Base-by-base conservation (phyloP, 2,113 vertebrate genomes). In the Chloroceryle aenea region DNA sequence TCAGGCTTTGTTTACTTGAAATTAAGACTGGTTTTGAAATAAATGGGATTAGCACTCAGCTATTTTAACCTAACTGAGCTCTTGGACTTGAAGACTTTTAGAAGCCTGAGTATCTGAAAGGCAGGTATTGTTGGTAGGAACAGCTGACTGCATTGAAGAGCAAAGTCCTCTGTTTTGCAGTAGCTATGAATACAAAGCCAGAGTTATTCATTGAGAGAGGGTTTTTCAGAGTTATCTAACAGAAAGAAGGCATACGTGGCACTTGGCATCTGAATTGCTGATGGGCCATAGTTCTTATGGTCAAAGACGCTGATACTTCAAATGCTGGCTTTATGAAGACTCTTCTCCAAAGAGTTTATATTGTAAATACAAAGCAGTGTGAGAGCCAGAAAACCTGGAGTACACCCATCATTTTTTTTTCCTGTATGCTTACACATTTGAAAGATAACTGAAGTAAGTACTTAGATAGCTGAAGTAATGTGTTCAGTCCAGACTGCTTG, bases 71-170 rank as follows among this genome's bases (percentile, higher is more conserved):
- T 63, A 45, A 61, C 47, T 40, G 77, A 87, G 38, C 52, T 68
- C 61, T 89, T 86, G 55, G 50, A 77, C 17, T 80, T 20, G 38
- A 78, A 94, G 77, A 16, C 9, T 88, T 45, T 92, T 36, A 59
- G 40, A 84, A 87, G 48, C 87, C 43, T 75, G 68, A 63, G 64
- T 83, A 55, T 92, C 64, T 97, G 95, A 94, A 96, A 95, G 79
- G 84, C 74, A 87, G 74, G 66, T 91, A 42, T 96, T 96, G 87
- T 82, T 87, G 74, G 43, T 64, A 86, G 62, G 71, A 91, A 38
- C 58, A 96, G 71, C 85, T 94, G 95, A 73, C 63, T 89, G 67
- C 72, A 55, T 5, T 58, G 94, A 95, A 86, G 79, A 93, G 67
- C 63, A 36, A 74, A 89, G 74, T 83, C 61, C 69, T 78, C 26